Evolutionary conservation across 2,797 vertebrate genomes (phyloP).

Genomic region (Rhinoraja longicauda): DNA sequence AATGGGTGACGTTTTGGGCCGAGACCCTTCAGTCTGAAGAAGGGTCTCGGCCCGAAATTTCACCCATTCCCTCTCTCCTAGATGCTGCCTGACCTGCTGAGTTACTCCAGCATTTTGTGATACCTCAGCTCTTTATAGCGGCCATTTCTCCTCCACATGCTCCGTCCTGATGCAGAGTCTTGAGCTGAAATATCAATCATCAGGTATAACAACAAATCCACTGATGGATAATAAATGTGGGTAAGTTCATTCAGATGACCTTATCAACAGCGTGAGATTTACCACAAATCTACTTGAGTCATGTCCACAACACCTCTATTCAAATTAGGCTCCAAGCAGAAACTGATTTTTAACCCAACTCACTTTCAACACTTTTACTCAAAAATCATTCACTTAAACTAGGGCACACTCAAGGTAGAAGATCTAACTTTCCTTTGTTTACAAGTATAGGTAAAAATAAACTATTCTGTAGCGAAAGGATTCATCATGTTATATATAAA

Average conservation of each 20-base stretch:
- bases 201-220: neutral
- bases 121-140: too few relatives aligned
- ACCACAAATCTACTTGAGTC: constrained; percentile 17
- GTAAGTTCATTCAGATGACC: neutral
- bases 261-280: neutral
- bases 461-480: neutral
- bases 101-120: too few relatives aligned
- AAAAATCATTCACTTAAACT: neutral
- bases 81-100: too few relatives aligned
- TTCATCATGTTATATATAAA: neutral
- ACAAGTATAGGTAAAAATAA: neutral
- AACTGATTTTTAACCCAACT: too few relatives aligned
- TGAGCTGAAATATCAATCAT: too few relatives aligned
- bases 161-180: too few relatives aligned
- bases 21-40: too few relatives aligned
- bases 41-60: too few relatives aligned
- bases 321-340: neutral
- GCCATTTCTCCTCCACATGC: too few relatives aligned
- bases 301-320: neutral
- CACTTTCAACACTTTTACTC: neutral
- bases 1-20: too few relatives aligned
- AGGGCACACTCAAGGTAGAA: neutral
- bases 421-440: neutral
- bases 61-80: too few relatives aligned
- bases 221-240: neutral